Base-by-base conservation (phyloP, 2,113 vertebrate genomes). In the Myotis lucifugus region DNA sequence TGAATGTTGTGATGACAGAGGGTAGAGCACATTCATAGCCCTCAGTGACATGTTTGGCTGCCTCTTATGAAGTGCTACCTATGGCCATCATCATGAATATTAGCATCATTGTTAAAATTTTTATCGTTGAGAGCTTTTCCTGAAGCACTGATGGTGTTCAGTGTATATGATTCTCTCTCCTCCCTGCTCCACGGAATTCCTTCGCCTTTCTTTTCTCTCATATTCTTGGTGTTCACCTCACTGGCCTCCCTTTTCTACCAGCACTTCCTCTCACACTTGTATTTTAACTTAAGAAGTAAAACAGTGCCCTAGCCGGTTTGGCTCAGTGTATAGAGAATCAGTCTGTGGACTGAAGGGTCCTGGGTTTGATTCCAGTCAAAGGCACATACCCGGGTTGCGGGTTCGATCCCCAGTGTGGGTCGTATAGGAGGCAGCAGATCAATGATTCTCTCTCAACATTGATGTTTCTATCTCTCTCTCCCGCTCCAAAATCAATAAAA, bases 11-110 rank as follows among this genome's bases (percentile, higher is more conserved):
- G 29, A 61, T 72, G n/a, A 14, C 42, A 70, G 34, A 8, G 8
- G 8, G 27, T 3, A 1, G 0, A 12, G 12, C 29, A 27, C 3
- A 0, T 1, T 21, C 1, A 12, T 6, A 18, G 70, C 25, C 29
- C 12, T 40, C 0, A 37, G 34, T 2, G 12, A 54, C n/a, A 2
- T 48, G 48, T 17, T 52, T 50, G 18, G 18, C 25, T 48, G 4
- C 67, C 34, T 78, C 27, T 74, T 61, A 32, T 8, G 13, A 70
- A 7, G 1, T 34, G 8, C 18, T 5, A 19, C 25, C 1, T 34
- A 3, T 21, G 3, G 13, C 15, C 46, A 27, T 32, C 23, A 13
- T 9, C 27, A 23, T 54, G 32, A 64, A 37, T 5, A 18, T 21
- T 34, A 19, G 48, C 40, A 74, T 9, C 13, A 3, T 11, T 21